phyloP scores from a whole-genome alignment of 2,797 vertebrate genomes.

The Gambelia wislizenii region DNA sequence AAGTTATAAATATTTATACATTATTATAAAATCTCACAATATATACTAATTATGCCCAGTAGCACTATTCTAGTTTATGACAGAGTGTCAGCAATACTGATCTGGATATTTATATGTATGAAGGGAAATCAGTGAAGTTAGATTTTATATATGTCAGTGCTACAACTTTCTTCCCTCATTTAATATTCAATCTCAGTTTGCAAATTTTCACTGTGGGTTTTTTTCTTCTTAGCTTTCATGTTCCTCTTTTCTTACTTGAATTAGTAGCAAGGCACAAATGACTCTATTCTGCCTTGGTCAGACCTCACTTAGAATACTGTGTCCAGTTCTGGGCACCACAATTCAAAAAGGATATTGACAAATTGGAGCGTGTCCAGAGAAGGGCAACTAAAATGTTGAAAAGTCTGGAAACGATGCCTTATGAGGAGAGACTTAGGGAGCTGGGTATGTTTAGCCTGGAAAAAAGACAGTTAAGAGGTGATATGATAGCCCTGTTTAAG shows the following conservation, averaged over 20 bases:
- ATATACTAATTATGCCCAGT: background rate
- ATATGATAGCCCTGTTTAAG: too few species aligned
- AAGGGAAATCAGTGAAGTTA: background rate
- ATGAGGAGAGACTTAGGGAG: too few species aligned
- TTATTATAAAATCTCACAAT: slow-evolving; percentile 2
- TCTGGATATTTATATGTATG: background rate
- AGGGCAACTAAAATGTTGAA: too few species aligned
- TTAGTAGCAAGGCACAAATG: background rate
- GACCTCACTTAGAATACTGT: too few species aligned
- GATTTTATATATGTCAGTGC: background rate
- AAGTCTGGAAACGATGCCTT: too few species aligned
- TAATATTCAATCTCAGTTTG: background rate
- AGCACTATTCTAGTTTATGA: background rate
- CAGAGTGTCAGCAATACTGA: slow-evolving; percentile 7
- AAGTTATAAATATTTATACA: slow-evolving; percentile 29
- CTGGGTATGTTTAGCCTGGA: too few species aligned
- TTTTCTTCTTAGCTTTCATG: background rate
- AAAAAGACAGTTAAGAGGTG: too few species aligned
- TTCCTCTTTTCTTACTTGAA: background rate
- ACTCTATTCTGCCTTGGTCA: too few species aligned
- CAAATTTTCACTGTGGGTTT: background rate
- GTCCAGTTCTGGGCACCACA: too few species aligned
- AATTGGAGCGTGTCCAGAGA: too few species aligned
- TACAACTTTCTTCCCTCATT: background rate
- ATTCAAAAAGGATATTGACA: too few species aligned